Base-by-base conservation (phyloP, 2,888 invertebrate genomes). In the Eristalis arbustorum region DNA sequence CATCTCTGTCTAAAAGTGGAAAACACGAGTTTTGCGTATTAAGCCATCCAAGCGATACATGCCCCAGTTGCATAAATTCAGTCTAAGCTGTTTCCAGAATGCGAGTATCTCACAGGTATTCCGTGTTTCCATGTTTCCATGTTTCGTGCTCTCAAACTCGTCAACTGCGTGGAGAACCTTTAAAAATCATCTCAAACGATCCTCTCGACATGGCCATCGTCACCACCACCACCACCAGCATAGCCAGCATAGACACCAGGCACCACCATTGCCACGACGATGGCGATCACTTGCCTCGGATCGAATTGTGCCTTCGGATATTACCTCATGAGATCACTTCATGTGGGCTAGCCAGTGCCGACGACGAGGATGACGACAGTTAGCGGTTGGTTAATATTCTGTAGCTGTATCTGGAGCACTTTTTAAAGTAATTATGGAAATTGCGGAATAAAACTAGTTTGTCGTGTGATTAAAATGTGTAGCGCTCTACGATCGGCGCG, bases 381-480 rank as follows among this genome's bases (percentile, higher is more conserved):
- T 75, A 83, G 79, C 78, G 74, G 69, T 83, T 83, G 78, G 87
- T 83, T 79, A 83, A 87, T 83, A 83, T 87, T 87, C 83, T 87
- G 71, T 76, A 74, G 68, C 69, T 87, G 83, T 75, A 87, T 87
- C 88, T 88, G 80, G 88, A 88, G 88, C 88, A 88, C 88, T 88
- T 88, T 87, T 88, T 84, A 88, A 88, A 88, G 84, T 88, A 84
- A 88, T 88, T 88, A 88, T 88, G 88, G 88, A 88, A 88, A 88
- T 88, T 88, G 88, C 88, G 79, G 79, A 88, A 88, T 84, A 63
- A 84, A 88, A 88, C 88, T 63, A 42, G 88, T 88, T 88, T 84
- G 72, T 80, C 80, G 76, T 84, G 88, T 79, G 87, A 87, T 87
- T 87, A 83, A 87, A 87, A 78, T 79, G 74, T 82, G 77, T 84